phyloP scores from a whole-genome alignment of 2,797 vertebrate genomes.

The Crocodylus rhombifer region DNA sequence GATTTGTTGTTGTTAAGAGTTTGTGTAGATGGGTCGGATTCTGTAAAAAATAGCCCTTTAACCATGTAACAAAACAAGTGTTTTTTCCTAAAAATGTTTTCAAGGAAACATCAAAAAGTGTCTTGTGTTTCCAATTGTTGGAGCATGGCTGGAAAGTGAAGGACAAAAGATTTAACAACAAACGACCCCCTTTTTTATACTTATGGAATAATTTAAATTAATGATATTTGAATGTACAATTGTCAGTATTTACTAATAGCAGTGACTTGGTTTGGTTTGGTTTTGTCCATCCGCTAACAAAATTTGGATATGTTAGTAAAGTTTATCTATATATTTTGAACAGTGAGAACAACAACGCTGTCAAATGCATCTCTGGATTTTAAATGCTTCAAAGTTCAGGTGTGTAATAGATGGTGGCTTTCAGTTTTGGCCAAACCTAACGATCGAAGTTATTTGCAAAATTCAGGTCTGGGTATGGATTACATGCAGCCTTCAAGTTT shows the following conservation, averaged over 20 bases:
- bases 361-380: neutral
- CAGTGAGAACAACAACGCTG: neutral
- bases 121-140: slow-evolving; percentile 73
- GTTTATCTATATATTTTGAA: neutral
- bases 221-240: slow-evolving; percentile 24
- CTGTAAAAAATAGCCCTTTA: neutral
- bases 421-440: neutral
- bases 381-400: neutral
- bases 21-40: neutral
- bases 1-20: neutral
- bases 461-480: neutral
- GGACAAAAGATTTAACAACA: slow-evolving; percentile 22
- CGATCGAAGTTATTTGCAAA: neutral
- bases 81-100: neutral
- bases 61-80: neutral
- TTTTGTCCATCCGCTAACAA: neutral
- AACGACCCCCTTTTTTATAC: slow-evolving; percentile 14
- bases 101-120: neutral
- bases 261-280: slow-evolving; percentile 37
- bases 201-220: slow-evolving; percentile 59
- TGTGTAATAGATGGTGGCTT: neutral
- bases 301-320: neutral
- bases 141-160: slow-evolving; percentile 40
- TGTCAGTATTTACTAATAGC: slow-evolving; percentile 52
- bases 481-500: neutral